Base-by-base conservation (phyloP, 1,140 invertebrate genomes). In the Doryteuthis pealeii region DNA sequence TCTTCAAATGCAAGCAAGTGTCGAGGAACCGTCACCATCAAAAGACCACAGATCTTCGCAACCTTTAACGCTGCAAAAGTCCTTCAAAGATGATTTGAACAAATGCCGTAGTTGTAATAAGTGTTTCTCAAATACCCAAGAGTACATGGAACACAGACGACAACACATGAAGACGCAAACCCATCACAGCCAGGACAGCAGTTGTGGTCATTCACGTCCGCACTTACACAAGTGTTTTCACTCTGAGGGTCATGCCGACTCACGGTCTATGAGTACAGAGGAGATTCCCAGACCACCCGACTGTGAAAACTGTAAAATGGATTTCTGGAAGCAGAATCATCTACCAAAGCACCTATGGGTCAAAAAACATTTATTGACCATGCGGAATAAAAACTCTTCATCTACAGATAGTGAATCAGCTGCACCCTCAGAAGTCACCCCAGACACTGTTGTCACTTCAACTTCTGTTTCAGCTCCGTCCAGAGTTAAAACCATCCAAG, bases 361-460 rank as follows among this genome's bases (percentile, higher is more conserved):
- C 40, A 98, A 98, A 90, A 94, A 95, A 91, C 97, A 99, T 85
- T 96, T 99, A 31, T 96, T 96, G 92, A 93, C 95, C 82, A n/a
- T 62, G 26, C 66, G 22, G 22, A 68, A 68, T 26, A 32, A 32
- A 32, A 22, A 68, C 18, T 32, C 28, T 95, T 58, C 91, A 96
- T 65, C 94, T 95, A 88, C 90, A 96, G 75, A 96, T 94, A 77
- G 95, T 96, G 87, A 80, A 31, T 58, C 97, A 96, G 81, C 95
- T 96, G 86, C 73, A 68, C 96, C 95, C 2, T 94, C 94, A 31
- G 96, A 97, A 89, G 97, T 95, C 90, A 93, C 95, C 83, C 26
- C 67, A 70, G 54, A 45, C 6, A 68, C 69, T 14, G 35, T 77
- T 66, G 70, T 33, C 30, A 40, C 35, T 43, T 32, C 76, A 1